Conservation (phyloP, 2,113 vertebrate species). For the Catagonus wagneri region DNA sequence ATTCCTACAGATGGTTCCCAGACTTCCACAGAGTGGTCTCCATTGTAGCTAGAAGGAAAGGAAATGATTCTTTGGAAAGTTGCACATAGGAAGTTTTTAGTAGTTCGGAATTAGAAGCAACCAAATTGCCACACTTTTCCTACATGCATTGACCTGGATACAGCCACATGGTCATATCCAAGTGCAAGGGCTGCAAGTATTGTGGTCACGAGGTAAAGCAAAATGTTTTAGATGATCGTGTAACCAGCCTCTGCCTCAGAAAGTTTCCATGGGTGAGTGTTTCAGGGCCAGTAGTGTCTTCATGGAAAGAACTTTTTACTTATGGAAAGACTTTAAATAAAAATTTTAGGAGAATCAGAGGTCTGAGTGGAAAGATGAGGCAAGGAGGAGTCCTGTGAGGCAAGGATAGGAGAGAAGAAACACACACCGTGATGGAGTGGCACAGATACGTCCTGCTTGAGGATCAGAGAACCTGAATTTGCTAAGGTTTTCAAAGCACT, state of each 20-base stretch:
- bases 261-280: background rate
- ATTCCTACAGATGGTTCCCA: background rate
- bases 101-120: background rate
- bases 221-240: background rate
- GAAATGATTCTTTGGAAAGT: background rate
- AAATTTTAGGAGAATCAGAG: background rate
- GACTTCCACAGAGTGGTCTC: background rate
- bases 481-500: background rate
- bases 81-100: background rate
- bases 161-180: background rate
- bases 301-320: background rate
- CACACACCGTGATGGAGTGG: accelerated
- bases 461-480: background rate
- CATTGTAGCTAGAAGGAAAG: background rate
- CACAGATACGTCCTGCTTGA: background rate
- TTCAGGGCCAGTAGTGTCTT: background rate
- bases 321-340: background rate
- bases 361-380: background rate
- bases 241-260: background rate
- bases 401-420: background rate
- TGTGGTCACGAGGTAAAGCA: background rate
- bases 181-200: background rate
- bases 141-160: background rate
- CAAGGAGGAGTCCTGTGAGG: background rate
- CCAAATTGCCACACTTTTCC: background rate